Conservation (phyloP, 2,888 invertebrate genomes). For the Sisyra nigra region DNA sequence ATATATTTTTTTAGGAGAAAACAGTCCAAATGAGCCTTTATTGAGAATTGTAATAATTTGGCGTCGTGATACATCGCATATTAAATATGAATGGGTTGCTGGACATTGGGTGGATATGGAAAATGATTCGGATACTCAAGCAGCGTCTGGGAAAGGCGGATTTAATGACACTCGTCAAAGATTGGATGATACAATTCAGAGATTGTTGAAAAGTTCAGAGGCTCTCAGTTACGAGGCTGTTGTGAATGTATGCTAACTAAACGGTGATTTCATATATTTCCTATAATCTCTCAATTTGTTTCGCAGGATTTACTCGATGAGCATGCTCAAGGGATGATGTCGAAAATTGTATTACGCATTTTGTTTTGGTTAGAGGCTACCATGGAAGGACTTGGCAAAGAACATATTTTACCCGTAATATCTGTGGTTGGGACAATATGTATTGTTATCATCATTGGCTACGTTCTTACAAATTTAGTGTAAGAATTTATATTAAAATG, state of each 20-base stretch:
- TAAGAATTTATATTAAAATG: conserved; percentile 24
- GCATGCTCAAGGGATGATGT: conserved; percentile 54
- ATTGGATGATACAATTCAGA: conserved; percentile 53
- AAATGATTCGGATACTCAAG: conserved; percentile 18
- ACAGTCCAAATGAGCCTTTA: conserved; percentile 43
- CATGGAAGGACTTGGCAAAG: conserved; percentile 53
- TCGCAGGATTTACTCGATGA: conserved; percentile 61
- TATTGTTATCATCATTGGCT: conserved; percentile 64
- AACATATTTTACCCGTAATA: conserved; percentile 62
- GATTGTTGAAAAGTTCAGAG: conserved; percentile 55
- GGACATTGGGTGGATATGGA: conserved; percentile 44
- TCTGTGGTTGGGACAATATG: conserved; percentile 63
- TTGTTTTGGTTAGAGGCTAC: conserved; percentile 53
- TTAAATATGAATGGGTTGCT: conserved; percentile 84
- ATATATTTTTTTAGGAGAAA: conserved; percentile 35
- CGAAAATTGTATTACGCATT: conserved; percentile 47
- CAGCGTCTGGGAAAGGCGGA: conserved; percentile 20
- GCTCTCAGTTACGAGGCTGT: conserved; percentile 61
- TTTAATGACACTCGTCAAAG: conserved; percentile 58
- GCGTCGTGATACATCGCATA: conserved; percentile 69
- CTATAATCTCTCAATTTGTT: conserved; percentile 13
- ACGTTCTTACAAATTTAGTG: conserved; percentile 73
- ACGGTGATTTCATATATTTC: conserved; percentile 4
- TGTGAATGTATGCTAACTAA: conserved; percentile 46
- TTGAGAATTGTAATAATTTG: conserved; percentile 77